Base-by-base conservation (phyloP, 2,113 vertebrate species). In the Ictalurus punctatus region DNA sequence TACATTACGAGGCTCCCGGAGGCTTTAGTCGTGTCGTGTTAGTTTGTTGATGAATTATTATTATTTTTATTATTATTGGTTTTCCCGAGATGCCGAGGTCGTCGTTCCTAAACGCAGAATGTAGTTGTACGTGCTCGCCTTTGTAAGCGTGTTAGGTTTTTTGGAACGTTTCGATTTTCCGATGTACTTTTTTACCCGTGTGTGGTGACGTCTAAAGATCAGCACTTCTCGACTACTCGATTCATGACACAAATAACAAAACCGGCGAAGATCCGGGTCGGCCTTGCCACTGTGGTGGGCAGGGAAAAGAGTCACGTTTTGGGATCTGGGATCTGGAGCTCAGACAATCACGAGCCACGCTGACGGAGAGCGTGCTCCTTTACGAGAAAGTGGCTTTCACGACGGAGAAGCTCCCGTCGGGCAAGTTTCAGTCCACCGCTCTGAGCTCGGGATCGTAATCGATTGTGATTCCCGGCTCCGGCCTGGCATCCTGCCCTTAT, bases 401-500 rank as follows among this genome's bases (percentile, higher is more conserved):
- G 30, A 83, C 73, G 23, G 48, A 30, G 79, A 73, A 89, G 56
- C 87, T 91, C 40, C 71, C 69, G 30, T 85, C 56, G 79, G 86
- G 19, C 86, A 83, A 44, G 13, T 3, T 84, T 83, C 73, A 87
- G 85, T 34, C 84, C 34, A 71, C 59, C 71, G 56, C 54, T 79
- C 67, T 90, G 80, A 80, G 89, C 91, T 86, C 1, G 89, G 88
- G 90, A 93, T 84, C 80, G 54, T 89, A 85, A 90, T 92, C 93
- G 84, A 91, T 91, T 93, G 92, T 92, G 94, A 89, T 91, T 92
- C 93, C 94, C 92, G 93, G 95, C 94, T 94, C 91, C 90, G 95
- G 95, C 96, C 95, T 95, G 94, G 95, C 93, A 93, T 90, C 93
- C 87, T 94, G 96, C 92, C 96, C 98, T 97, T 98, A 99, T 99